Evolutionary conservation across 2,797 vertebrate species (phyloP), one percentile per base, ranked within the genome.

Genomic region (Anguilla marmorata): DNA sequence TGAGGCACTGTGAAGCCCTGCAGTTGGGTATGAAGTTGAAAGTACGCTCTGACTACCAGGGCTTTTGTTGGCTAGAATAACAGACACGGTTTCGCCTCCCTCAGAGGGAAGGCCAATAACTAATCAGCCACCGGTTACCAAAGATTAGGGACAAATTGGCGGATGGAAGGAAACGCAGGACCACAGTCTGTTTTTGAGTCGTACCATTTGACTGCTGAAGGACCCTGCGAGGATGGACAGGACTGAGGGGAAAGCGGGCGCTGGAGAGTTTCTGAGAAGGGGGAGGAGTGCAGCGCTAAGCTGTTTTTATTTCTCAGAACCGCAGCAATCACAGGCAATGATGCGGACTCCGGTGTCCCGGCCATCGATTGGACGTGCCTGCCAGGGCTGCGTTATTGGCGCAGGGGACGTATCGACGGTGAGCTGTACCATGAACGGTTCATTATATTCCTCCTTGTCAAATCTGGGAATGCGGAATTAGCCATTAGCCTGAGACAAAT

Each of bases 371-470:
- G 37, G 87, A 56, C 30, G 14, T 45, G 84, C 24, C 84, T 87
- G 90, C 33, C 90, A 86, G 84, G 37, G 90, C 56, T 87, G 87
- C 89, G 88, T 88, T 90, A 90, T 90, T 50, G 72, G 87, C 90
- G 63, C 69, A 52, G 86, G 37, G 86, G 63, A 83, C 84, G 69
- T 86, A 88, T 60, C 88, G 87, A 87, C 63, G 58, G 60, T 66
- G 83, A 69, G 56, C 85, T 63, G 50, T 58, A 86, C 58, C 37
- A 66, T 37, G 60, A 88, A 60, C 48, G 50, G 48, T 84, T 85
- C 79, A 86, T 87, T 72, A 85, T 89, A 69, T 85, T 37, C 56
- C 37, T 66, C 11, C 82, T 87, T 89, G 89, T 90, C 89, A 89
- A 79, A 89, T 58, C 33, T 85, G 54, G 58, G 87, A 87, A 86